phyloP scores from a whole-genome alignment of 2,113 vertebrate genomes.

The Axis porcinus region DNA sequence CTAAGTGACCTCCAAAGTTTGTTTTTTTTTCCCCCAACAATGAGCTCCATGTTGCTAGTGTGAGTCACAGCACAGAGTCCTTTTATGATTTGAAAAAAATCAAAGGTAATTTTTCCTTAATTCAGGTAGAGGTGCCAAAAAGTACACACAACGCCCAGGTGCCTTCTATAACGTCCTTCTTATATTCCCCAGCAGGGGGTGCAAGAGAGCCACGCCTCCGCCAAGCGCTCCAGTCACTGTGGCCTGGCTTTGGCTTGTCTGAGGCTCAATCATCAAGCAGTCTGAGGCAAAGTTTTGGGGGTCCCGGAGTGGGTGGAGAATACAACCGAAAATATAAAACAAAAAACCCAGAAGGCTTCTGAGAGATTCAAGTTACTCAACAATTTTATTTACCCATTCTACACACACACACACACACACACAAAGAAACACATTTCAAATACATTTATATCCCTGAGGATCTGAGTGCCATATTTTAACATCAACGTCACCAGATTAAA shows the following conservation, averaged over 20 bases:
- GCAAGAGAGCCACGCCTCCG: background rate
- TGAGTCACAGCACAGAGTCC: background rate
- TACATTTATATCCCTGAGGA: constrained; percentile 39
- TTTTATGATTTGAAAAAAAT: background rate
- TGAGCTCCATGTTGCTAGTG: background rate
- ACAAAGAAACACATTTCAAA: constrained; percentile 22
- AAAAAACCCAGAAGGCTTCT: constrained; percentile 54
- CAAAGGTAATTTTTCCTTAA: background rate
- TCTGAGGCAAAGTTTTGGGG: background rate
- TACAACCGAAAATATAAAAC: constrained; percentile 50
- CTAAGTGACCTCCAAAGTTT: background rate
- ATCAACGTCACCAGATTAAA: background rate
- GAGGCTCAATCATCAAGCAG: background rate
- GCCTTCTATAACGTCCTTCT: constrained; percentile 33
- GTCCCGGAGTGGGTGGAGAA: background rate
- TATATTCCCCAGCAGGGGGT: constrained; percentile 42
- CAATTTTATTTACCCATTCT: constrained; percentile 67
- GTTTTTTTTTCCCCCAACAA: background rate
- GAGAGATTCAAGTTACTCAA: constrained; percentile 33
- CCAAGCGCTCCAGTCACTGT: background rate
- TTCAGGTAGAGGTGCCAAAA: background rate
- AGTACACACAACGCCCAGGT: background rate
- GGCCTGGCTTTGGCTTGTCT: background rate
- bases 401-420: background rate
- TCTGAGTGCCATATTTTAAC: constrained; percentile 17